Evolutionary conservation across 1,140 invertebrate species (phyloP), one percentile per base, ranked within the genome.

Genomic region (Mya arenaria): DNA sequence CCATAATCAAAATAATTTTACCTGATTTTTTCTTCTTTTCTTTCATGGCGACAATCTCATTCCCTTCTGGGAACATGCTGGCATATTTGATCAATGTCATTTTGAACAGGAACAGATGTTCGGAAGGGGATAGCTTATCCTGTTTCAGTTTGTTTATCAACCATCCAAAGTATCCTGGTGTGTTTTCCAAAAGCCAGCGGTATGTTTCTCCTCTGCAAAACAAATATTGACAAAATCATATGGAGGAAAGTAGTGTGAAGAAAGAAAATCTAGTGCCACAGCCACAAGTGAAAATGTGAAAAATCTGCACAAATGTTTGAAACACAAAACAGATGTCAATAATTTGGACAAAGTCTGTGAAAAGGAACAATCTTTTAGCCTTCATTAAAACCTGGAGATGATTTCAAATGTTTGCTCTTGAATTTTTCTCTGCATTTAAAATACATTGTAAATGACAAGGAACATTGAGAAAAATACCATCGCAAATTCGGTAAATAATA

Each of bases 171-270:
- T 69, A 69, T 1, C 65, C 65, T 69, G 65, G 65, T n/a, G 65
- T 69, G 65, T 69, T 69, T 30, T 69, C 65, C 3, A 69, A 41
- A 36, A 69, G 65, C 65, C 65, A 69, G n/a, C 65, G 65, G n/a
- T 69, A 69, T 69, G 65, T 69, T 69, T 69, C 65, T 69, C 65
- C 65, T 69, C 41, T 69, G 65, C 65, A 69, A 48, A 69, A 69
- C 65, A 69, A 69, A 69, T 10, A 69, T 69, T 69, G 65, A 69
- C 36, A 69, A 69, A 66, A 69, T 69, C 39, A 69, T 69, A 23
- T 44, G 37, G 30, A 69, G 65, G 39, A 69, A 69, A 69, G 36
- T 69, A 23, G 65, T 25, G n/a, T n/a, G n/a, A n/a, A n/a, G n/a
- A n/a, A n/a, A n/a, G n/a, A 48, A 48, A 48, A 48, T 48, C n/a